Conservation (phyloP, 2,113 vertebrate genomes). For the Grammomys surdaster region DNA sequence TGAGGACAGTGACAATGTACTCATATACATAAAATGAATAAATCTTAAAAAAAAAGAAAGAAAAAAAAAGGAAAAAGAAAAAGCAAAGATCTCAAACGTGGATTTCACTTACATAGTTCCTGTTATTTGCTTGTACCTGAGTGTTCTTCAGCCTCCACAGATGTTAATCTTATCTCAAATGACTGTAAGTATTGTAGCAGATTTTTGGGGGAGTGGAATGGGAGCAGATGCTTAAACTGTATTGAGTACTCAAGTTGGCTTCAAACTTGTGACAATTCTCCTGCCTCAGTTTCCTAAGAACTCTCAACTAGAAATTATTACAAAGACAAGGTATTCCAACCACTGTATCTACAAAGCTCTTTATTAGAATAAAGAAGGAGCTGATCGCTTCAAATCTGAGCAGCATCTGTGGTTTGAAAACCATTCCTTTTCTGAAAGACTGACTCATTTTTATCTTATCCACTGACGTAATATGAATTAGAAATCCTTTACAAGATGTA, state of each 20-base stretch:
- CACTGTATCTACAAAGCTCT: neutral
- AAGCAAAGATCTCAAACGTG: neutral
- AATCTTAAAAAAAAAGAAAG: too few species aligned
- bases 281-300: neutral
- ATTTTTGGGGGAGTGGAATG: neutral
- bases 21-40: too few species aligned
- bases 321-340: slow-evolving; percentile 23
- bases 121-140: neutral
- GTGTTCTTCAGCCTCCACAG: neutral
- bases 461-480: neutral
- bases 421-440: neutral
- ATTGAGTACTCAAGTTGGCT: neutral
- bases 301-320: slow-evolving; percentile 9
- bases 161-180: neutral
- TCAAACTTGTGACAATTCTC: neutral
- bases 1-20: too few species aligned
- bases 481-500: neutral
- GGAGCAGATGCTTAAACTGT: neutral
- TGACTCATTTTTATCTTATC: neutral
- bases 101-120: neutral
- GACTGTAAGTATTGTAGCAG: slow-evolving; percentile 28
- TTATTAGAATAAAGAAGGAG: neutral
- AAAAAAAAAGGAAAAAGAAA: neutral
- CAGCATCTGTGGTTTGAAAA: neutral
- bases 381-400: neutral